Evolutionary conservation across 2,888 invertebrate genomes (phyloP).

Genomic region (Philhelius pedissequus): DNA sequence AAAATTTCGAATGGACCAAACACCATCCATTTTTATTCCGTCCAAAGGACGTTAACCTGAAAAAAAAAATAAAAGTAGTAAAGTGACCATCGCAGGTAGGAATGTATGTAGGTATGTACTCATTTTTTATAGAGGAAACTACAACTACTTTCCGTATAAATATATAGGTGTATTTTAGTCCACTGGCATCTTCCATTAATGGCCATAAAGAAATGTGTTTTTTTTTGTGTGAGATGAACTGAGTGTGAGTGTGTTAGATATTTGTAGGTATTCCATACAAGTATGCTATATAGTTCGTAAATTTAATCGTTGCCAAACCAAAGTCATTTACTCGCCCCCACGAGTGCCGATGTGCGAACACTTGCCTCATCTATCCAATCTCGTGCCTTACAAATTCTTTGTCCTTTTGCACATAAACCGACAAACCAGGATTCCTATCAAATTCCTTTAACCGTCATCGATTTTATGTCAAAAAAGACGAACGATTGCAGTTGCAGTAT

Average conservation of each 20-base stretch:
- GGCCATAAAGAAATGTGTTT: not conserved
- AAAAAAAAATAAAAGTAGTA: not conserved
- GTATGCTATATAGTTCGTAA: slow-evolving; percentile 38
- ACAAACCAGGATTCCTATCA: slow-evolving; percentile 44
- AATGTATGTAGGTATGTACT: too few relatives aligned
- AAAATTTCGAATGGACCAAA: slow-evolving; percentile 43
- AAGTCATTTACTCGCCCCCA: slow-evolving; percentile 64
- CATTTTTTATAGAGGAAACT: not conserved
- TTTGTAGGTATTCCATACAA: slow-evolving; percentile 21
- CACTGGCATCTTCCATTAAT: not conserved
- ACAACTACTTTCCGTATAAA: not conserved
- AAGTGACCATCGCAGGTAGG: not conserved
- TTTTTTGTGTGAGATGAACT: not conserved
- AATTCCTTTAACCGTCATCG: slow-evolving; percentile 61
- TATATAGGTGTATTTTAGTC: not conserved
- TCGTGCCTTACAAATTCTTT: not conserved
- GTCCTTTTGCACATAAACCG: slow-evolving; percentile 25
- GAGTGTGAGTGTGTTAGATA: too few relatives aligned
- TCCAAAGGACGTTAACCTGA: slow-evolving; percentile 46
- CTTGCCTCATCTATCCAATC: not conserved
- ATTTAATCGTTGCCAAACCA: slow-evolving; percentile 64
- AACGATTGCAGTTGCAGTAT: slow-evolving; percentile 61
- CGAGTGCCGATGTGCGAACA: slow-evolving; percentile 61
- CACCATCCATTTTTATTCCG: slow-evolving; percentile 29
- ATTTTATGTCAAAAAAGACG: slow-evolving; percentile 67